Percentiles rank a stretch among this genome's conserved stretches.
These are phyloP conservation scores for Actinopyga echinites DNA, from an alignment of 53 echinoderm and acorn worm species.

Conservation along the genomic window DNA sequence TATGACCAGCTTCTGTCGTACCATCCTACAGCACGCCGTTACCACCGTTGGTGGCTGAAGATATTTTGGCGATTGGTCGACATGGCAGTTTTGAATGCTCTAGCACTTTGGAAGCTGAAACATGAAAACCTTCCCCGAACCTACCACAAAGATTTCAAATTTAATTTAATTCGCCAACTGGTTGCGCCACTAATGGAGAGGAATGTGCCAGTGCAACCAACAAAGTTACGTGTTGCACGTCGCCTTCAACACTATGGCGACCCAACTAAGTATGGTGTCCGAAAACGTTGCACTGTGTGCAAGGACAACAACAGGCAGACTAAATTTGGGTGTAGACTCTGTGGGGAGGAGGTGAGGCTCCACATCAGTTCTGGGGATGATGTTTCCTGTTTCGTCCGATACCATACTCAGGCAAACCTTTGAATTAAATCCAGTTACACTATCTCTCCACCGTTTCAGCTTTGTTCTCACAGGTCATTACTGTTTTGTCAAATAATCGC, in stretches of 20 bases:
- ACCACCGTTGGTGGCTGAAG: slow-evolving; percentile 21
- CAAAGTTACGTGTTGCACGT: not conserved
- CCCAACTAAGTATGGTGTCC: not conserved
- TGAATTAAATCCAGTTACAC: not conserved
- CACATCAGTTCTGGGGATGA: not conserved
- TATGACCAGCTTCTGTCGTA: slow-evolving; percentile 17
- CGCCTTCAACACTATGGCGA: not conserved
- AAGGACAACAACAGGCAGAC: not conserved
- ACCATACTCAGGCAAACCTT: not conserved
- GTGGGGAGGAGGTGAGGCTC: not conserved
- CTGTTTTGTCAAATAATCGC: not conserved
- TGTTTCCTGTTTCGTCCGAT: not conserved
- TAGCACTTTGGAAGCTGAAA: slow-evolving; percentile 29
- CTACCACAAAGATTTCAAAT: not conserved
- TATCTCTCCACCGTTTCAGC: not conserved
- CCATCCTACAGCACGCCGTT: not conserved
- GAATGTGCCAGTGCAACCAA: too few relatives aligned
- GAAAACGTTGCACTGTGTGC: not conserved
- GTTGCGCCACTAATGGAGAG: not conserved
- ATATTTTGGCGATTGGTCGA: not conserved
- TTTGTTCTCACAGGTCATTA: not conserved
- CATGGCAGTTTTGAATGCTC: slow-evolving; percentile 11
- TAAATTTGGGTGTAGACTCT: not conserved
- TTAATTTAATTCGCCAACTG: not conserved
- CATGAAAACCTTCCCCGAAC: not conserved